Conservation (phyloP, 2,797 vertebrate genomes). For the Gymnoscopelus braueri region DNA sequence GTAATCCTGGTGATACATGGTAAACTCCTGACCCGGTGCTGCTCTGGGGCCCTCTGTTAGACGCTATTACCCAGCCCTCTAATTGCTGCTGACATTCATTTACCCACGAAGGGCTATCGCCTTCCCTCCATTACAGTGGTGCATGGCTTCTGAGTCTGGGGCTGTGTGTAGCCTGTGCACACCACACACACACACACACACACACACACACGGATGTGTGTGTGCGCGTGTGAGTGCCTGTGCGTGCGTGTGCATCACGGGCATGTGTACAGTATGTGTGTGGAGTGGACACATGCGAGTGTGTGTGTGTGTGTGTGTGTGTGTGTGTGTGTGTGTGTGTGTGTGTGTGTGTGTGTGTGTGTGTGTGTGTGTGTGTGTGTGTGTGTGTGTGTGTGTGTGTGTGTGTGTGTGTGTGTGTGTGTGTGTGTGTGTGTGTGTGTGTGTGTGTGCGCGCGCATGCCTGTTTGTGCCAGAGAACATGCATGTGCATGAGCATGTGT, state of each 20-base stretch:
- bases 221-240: background rate
- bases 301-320: no score
- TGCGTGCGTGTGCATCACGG: background rate
- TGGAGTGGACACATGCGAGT: no score
- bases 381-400: constrained; percentile 25
- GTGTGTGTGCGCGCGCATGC: no score
- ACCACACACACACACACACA: no score
- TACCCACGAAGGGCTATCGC: constrained; percentile 77
- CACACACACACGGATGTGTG: background rate
- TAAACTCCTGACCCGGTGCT: constrained; percentile 73
- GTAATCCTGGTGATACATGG: constrained; percentile 80
- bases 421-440: no score
- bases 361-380: background rate
- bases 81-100: constrained; percentile 84
- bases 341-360: constrained; percentile 12
- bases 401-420: constrained; percentile 20
- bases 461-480: no score
- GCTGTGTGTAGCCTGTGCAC: no score
- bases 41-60: constrained; percentile 64
- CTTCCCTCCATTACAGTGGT: constrained; percentile 64
- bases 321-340: background rate
- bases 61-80: constrained; percentile 75
- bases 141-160: no score
- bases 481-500: no score
- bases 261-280: no score